Evolutionary conservation across 2,113 vertebrate species (phyloP).

Genomic region (Zingel zingel): DNA sequence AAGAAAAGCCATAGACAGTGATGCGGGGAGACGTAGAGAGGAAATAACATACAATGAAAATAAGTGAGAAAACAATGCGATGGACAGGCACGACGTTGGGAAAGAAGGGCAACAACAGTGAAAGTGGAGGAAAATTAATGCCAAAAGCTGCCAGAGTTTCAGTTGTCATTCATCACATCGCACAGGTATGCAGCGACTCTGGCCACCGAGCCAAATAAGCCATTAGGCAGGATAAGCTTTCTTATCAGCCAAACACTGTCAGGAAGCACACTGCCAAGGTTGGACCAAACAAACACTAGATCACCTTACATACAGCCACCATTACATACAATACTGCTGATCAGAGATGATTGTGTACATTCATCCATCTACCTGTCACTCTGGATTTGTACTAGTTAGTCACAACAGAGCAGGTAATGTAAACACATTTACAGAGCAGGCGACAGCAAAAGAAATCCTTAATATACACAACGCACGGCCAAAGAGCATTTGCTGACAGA

Average conservation of each 20-base stretch:
- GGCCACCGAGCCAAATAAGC: slow-evolving; percentile 68
- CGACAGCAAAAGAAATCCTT: not conserved
- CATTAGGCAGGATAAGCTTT: slow-evolving; percentile 63
- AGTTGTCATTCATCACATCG: slow-evolving; percentile 49
- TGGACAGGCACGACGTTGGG: not conserved
- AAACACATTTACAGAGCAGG: slow-evolving; percentile 37
- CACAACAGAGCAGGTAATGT: slow-evolving; percentile 20
- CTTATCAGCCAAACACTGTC: slow-evolving; percentile 49
- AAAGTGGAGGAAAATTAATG: slow-evolving; percentile 30
- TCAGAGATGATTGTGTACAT: slow-evolving; percentile 18
- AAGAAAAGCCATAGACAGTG: slow-evolving; percentile 30
- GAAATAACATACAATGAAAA: slow-evolving; percentile 59
- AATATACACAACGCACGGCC: not conserved
- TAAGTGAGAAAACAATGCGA: slow-evolving; percentile 51
- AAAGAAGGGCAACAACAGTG: not conserved
- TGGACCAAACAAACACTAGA: slow-evolving; percentile 41
- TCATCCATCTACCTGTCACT: slow-evolving; percentile 41
- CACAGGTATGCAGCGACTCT: slow-evolving; percentile 30
- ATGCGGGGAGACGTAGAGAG: slow-evolving; percentile 29
- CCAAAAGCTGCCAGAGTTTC: slow-evolving; percentile 27
- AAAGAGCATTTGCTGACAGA: slow-evolving; percentile 1
- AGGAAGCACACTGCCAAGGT: slow-evolving; percentile 49
- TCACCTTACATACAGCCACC: slow-evolving; percentile 33
- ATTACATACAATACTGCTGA: slow-evolving; percentile 17
- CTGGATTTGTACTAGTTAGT: slow-evolving; percentile 13